Evolutionary conservation across 2,113 vertebrate species (phyloP), one percentile per base, ranked within the genome.

Genomic region (Lanius collurio): DNA sequence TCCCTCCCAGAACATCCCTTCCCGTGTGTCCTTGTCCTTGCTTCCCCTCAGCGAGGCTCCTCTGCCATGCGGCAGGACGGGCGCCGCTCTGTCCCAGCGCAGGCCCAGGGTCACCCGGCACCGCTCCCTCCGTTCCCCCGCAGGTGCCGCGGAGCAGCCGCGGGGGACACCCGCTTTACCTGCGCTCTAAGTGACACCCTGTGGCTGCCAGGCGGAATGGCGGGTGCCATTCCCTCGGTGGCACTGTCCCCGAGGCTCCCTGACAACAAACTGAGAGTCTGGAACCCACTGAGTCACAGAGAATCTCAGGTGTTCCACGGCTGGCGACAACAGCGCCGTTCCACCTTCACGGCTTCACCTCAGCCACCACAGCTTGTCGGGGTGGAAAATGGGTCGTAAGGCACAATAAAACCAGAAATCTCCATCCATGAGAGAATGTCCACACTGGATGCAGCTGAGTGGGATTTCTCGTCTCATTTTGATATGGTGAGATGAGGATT

Each of bases 111-210:
- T 11, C 46, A 9, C 33, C 57, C 37, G 37, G 37, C 37, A 37
- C 37, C 37, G 37, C 37, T 37, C 37, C 37, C 37, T 37, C 37
- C 37, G 37, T 37, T 37, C 39, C 82, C 41, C 53, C 31, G 41
- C 75, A 39, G 42, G 56, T 13, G 86, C 3, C 47, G 35, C 8
- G 2, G 28, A 8, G 60, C 22, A 41, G 80, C 67, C 10, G 50
- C 50, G 13, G 5, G 46, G 79, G 86, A 56, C 93, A 56, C 31
- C 4, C 42, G 46, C 64, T 88, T 96, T 96, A 74, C 68, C 88
- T 89, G 88, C 93, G 87, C 93, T 89, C 68, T 87, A 95, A 84
- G 96, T 97, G 96, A 97, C 96, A 97, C 92, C 95, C 86, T 93
- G 96, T 94, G 96, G 94, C 80, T 90, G 83, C 24, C 68, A 80